Conservation (phyloP, 2,113 vertebrate genomes). For the Clarias batrachus region DNA sequence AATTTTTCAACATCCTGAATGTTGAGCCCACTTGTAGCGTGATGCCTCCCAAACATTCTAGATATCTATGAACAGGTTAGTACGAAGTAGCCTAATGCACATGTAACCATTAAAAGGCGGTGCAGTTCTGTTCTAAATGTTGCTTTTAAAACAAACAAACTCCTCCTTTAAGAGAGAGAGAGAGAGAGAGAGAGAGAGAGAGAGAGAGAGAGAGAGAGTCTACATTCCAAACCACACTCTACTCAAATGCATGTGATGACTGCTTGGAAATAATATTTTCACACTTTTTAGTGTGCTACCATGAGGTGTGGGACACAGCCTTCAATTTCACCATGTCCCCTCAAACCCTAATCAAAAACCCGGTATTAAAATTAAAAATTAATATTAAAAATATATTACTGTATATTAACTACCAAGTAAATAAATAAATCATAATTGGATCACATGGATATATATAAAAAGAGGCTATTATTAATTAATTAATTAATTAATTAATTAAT, state of each 20-base stretch:
- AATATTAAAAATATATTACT: too few relatives aligned
- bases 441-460: too few relatives aligned
- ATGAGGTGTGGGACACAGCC: not conserved
- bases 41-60: not conserved
- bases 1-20: not conserved
- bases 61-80: not conserved
- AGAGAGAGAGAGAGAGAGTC: not conserved
- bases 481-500: too few relatives aligned
- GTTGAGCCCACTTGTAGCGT: not conserved
- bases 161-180: slow-evolving; percentile 7
- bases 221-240: too few relatives aligned
- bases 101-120: too few relatives aligned
- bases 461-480: too few relatives aligned
- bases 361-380: too few relatives aligned
- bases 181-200: slow-evolving; percentile 16
- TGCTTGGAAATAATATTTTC: not conserved
- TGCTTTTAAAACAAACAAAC: slow-evolving; percentile 13
- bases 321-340: not conserved
- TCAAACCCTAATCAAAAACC: not conserved
- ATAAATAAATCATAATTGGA: too few relatives aligned
- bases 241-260: not conserved
- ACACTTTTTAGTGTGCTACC: not conserved
- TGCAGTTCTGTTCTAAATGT: not conserved
- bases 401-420: too few relatives aligned
- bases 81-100: not conserved